These are phyloP conservation scores for Drosophila willistoni DNA, from an alignment of 1,140 invertebrate species.

Conservation along the genomic window DNA sequence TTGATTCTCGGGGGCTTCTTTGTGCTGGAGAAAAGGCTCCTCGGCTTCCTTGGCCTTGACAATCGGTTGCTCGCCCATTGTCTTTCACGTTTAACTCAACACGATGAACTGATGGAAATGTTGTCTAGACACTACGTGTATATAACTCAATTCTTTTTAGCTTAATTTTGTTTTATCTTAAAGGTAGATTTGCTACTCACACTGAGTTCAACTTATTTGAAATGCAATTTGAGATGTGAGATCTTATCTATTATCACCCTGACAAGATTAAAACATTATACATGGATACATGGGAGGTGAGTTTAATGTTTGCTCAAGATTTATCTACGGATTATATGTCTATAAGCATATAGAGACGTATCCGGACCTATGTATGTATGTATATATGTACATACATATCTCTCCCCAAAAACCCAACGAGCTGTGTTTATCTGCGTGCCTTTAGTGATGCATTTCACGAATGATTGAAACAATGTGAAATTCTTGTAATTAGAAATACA, in stretches of 20 bases:
- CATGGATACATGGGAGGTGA: not conserved
- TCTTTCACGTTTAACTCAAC: not conserved
- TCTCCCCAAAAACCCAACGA: not conserved
- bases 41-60: not conserved
- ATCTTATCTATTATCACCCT: constrained; percentile 6
- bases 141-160: not conserved
- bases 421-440: too few relatives aligned
- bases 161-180: not conserved
- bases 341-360: constrained; percentile 3
- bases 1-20: not conserved
- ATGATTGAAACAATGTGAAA: not conserved
- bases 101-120: not conserved
- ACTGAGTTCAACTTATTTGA: constrained; percentile 3
- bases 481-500: not conserved
- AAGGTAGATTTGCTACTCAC: not conserved
- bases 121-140: constrained; percentile 7
- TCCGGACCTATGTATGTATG: not conserved
- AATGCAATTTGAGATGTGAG: constrained; percentile 2
- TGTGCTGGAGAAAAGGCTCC: not conserved
- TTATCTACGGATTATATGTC: constrained; percentile 1
- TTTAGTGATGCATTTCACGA: not conserved
- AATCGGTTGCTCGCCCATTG: not conserved
- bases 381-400: not conserved
- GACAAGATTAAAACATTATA: not conserved
- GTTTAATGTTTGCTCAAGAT: not conserved